Conservation (phyloP, 2,888 invertebrate species). For the Masnerella sp. region DNA sequence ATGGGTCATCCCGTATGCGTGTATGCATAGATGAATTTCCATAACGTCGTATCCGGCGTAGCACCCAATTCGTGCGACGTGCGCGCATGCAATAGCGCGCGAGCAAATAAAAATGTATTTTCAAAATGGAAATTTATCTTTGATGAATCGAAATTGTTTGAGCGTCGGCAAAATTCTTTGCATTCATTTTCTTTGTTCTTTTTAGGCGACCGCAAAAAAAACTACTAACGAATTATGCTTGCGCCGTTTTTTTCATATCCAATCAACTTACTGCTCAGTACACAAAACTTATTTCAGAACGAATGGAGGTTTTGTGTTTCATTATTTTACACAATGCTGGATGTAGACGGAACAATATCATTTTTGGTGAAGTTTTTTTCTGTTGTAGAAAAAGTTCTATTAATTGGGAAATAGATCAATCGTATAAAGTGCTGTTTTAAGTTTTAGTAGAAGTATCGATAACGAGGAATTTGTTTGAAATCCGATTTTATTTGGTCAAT, state of each 20-base stretch:
- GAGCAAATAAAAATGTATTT: conserved; percentile 48
- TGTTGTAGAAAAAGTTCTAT: too few relatives aligned
- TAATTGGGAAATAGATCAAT: too few relatives aligned
- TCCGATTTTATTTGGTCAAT: too few relatives aligned
- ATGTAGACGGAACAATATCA: too few relatives aligned
- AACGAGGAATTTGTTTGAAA: too few relatives aligned
- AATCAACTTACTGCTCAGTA: conserved; percentile 14
- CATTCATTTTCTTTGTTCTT: conserved; percentile 23
- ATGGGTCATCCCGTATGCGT: conserved; percentile 50
- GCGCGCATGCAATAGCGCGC: conserved; percentile 55
- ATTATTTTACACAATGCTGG: background rate
- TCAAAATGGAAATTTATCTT: conserved; percentile 51
- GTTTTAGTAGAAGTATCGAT: too few relatives aligned
- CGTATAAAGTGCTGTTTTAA: too few relatives aligned
- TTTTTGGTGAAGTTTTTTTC: background rate
- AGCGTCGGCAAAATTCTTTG: conserved; percentile 37
- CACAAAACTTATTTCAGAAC: conserved; percentile 3
- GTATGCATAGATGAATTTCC: conserved; percentile 57
- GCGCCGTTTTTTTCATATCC: conserved; percentile 15
- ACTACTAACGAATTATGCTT: conserved; percentile 22
- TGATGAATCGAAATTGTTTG: conserved; percentile 49
- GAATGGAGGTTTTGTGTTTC: background rate
- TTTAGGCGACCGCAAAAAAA: conserved; percentile 5
- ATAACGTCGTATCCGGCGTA: conserved; percentile 47
- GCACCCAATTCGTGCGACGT: conserved; percentile 45